Evolutionary conservation across 2,888 invertebrate species (phyloP), one percentile per base, ranked within the genome.

Genomic region (Xestia xanthographa): DNA sequence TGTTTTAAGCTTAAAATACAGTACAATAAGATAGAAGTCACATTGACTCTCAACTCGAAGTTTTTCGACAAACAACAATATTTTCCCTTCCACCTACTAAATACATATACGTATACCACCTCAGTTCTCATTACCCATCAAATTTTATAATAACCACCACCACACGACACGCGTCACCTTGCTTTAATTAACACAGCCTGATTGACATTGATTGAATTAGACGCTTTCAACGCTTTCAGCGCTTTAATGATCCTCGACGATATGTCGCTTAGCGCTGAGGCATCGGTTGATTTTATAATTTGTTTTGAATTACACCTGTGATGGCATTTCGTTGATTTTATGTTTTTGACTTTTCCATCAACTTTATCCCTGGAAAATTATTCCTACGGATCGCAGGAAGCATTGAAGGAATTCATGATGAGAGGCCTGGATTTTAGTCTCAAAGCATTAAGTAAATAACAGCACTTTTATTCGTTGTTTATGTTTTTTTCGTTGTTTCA

Each of bases 171-270:
- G 34, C 56, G 75, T 77, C 73, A 81, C 72, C 76, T 53, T 70
- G 77, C 70, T 84, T 85, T 86, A 86, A 87, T 88, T 83, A 83
- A 85, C 65, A 71, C 22, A 34, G 50, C 74, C 66, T 89, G 90
- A 90, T 88, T 90, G 91, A 90, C 91, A 83, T 73, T 88, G 87
- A 91, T 91, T 88, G 86, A 87, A 89, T 91, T 88, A 88, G 84
- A 84, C 72, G 79, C 85, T 75, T 82, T 83, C 85, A 58, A 83
- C 71, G 79, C 85, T 75, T 83, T 80, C 84, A 58, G 38, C 41
- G 72, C 75, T 75, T 70, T 82, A 87, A 85, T 87, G 86, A 84
- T 84, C 83, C 80, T 82, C 29, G 56, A 75, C 66, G 72, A 73
- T 71, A 50, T 43, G 38, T 53, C 45, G 14, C 53, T 17, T 60